These are phyloP conservation scores for Taxidea taxus DNA, from an alignment of 2,113 vertebrate species.

Conservation along the genomic window DNA sequence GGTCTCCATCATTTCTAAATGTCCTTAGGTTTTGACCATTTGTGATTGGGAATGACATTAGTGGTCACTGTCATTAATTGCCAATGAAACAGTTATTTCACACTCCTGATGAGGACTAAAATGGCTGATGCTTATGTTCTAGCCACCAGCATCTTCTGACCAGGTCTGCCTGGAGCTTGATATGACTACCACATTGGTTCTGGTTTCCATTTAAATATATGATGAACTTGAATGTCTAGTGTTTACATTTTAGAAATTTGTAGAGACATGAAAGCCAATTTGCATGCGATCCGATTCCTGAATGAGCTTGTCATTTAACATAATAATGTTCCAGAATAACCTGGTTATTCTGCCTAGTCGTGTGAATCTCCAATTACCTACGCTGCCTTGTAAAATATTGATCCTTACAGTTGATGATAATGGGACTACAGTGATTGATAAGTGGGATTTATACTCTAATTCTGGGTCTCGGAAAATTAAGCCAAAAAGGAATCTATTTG, in stretches of 20 bases:
- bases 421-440: background rate
- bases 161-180: background rate
- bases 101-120: background rate
- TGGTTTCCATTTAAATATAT: constrained; percentile 14
- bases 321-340: background rate
- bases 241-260: constrained; percentile 45
- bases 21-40: background rate
- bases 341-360: background rate
- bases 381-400: constrained; percentile 19
- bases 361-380: background rate
- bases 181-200: background rate
- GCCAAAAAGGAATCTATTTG: background rate
- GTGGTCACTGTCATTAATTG: background rate
- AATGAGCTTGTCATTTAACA: background rate
- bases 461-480: constrained; percentile 19
- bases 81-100: background rate
- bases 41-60: background rate
- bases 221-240: background rate
- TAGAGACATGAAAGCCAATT: constrained; percentile 11
- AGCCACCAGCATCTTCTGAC: background rate
- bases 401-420: background rate
- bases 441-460: background rate
- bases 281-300: background rate
- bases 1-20: background rate
- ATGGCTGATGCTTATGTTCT: no score